A percentile compares a stretch with the other conserved stretches of the same genome.
phyloP scores from a whole-genome alignment of 2,113 vertebrate genomes.

The Cichladusa arquata region DNA sequence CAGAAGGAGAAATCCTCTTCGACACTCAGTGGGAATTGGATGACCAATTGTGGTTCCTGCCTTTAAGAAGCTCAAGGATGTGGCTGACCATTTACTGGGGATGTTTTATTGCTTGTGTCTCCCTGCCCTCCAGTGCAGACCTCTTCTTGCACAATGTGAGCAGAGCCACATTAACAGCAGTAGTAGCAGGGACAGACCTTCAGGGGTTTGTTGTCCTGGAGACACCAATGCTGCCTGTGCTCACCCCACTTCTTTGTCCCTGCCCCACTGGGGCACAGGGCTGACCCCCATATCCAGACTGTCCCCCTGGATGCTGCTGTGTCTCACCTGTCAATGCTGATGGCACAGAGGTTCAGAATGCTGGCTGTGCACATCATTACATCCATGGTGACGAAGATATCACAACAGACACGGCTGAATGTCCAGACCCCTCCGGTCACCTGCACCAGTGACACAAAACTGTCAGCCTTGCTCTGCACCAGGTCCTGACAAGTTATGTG shows the following conservation, averaged over 20 bases:
- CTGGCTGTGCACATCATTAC: slow-evolving; percentile 99
- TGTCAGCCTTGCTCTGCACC: neutral
- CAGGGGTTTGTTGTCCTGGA: neutral
- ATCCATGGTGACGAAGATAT: slow-evolving; percentile 92
- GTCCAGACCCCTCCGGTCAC: slow-evolving; percentile 88
- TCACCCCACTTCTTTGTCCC: neutral
- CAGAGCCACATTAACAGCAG: neutral
- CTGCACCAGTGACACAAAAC: slow-evolving; percentile 57
- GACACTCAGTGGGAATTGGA: neutral
- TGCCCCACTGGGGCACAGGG: neutral
- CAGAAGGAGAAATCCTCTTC: neutral
- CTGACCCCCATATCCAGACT: neutral
- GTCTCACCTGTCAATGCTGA: slow-evolving; percentile 95
- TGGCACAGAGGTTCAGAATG: slow-evolving; percentile 96
- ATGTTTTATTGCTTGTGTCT: neutral
- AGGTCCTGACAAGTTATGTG: neutral
- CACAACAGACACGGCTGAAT: slow-evolving; percentile 88
- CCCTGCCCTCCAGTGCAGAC: neutral
- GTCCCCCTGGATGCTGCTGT: neutral
- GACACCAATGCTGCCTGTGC: rapidly evolving
- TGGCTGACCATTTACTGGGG: neutral
- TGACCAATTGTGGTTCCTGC: neutral
- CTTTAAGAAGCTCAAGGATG: neutral
- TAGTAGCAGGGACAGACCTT: neutral
- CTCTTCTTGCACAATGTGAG: neutral